phyloP scores from a whole-genome alignment of 2,797 vertebrate species.

The Myotis planiceps region DNA sequence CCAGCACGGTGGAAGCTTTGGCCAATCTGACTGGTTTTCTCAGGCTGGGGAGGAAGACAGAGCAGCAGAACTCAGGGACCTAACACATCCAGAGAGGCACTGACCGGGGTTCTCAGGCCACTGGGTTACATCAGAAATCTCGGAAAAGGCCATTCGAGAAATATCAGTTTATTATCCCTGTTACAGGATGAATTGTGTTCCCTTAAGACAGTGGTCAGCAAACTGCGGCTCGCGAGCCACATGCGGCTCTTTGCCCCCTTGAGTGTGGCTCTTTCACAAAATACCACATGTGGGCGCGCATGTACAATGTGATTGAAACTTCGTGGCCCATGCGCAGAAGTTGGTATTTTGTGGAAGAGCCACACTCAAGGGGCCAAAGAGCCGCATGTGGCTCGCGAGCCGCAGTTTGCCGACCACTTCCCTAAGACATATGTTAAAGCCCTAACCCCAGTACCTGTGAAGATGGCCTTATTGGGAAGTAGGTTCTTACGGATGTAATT shows the following conservation, averaged over 20 bases:
- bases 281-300: no score
- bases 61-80: fast-evolving
- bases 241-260: no score
- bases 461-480: background rate
- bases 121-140: background rate
- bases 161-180: background rate
- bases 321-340: no score
- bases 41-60: background rate
- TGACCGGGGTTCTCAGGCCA: background rate
- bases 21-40: background rate
- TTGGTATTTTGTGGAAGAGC: no score
- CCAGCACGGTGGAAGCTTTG: background rate
- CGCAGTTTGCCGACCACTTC: no score
- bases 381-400: no score
- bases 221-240: no score
- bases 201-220: background rate
- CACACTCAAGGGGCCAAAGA: no score
- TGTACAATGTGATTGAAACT: no score
- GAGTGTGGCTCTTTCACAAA: no score
- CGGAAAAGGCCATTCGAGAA: background rate
- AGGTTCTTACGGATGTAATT: background rate
- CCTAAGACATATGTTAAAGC: background rate
- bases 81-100: background rate
- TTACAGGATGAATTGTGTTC: background rate
- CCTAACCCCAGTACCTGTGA: background rate